Base-by-base conservation (phyloP, 2,888 invertebrate genomes). In the Agrochola litura region DNA sequence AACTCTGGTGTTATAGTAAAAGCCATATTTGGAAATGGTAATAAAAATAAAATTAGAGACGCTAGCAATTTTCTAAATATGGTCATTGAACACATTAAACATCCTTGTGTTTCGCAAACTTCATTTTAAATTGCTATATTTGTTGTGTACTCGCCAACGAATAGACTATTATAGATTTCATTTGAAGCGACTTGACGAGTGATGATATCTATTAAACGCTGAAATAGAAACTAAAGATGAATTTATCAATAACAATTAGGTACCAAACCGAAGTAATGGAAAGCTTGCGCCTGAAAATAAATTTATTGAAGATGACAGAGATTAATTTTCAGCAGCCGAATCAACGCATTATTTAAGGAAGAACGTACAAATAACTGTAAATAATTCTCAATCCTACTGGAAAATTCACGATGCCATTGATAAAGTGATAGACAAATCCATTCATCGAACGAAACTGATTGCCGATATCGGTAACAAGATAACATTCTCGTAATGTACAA, bases 31-130 rank as follows among this genome's bases (percentile, higher is more conserved):
- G 68, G 71, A 12, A 54, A 56, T 77, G 49, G 41, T 58, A 77
- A 82, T 78, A 74, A 78, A 82, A 78, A 41, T 73, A 14, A 74
- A 54, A 46, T 49, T n/a, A 10, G 12, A 82, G 49, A 68, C 60
- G 19, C 54, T 71, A 78, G 41, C 67, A 66, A 72, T 74, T 82
- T 82, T 78, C 83, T 68, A 1, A 71, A 78, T 73, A 82, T 65
- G 71, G 73, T 4, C 43, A 82, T 25, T 10, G 61, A 77, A 67
- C 46, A 70, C 54, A 63, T 66, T 63, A 49, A 46, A 76, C n/a
- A 66, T 75, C 49, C 46, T 80, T 61, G 49, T 56, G 54, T 70
- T 75, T 30, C 19, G n/a, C 61, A 52, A 70, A 70, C 54, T n/a
- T 30, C 2, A 60, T 61, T 79, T 72, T 41, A 46, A 65, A 72